Percentiles rank a stretch among this genome's conserved stretches.
phyloP scores from a whole-genome alignment of 2,113 vertebrate species.

The Pelobates fuscus region DNA sequence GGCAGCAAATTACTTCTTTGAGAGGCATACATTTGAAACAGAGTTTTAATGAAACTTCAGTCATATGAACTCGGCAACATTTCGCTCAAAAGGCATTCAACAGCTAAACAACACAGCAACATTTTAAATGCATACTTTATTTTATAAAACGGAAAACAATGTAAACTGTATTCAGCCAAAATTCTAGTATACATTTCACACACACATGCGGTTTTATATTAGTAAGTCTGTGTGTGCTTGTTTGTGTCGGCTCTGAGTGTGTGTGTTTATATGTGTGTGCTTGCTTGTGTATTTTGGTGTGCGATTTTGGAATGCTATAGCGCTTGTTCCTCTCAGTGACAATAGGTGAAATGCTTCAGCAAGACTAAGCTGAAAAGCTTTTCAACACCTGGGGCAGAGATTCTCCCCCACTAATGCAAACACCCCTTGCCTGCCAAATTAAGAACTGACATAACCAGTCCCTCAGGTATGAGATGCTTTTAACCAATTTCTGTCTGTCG shows the following conservation, averaged over 20 bases:
- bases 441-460: slow-evolving; percentile 49
- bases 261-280: slow-evolving; percentile 37
- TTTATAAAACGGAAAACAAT: no score
- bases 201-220: no score
- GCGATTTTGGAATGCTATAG: slow-evolving; percentile 45
- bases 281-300: slow-evolving; percentile 44
- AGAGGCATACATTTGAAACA: no score
- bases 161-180: no score
- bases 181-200: no score
- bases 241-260: slow-evolving; percentile 25
- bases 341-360: slow-evolving; percentile 48
- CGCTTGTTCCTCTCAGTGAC: slow-evolving; percentile 38
- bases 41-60: no score
- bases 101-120: no score
- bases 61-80: no score
- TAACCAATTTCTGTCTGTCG: slow-evolving; percentile 27
- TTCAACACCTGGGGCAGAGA: slow-evolving; percentile 45
- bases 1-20: no score
- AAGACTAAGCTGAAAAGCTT: slow-evolving; percentile 45
- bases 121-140: no score
- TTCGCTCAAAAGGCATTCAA: no score
- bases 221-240: slow-evolving; percentile 8
- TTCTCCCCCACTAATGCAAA: slow-evolving; percentile 44
- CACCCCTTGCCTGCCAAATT: slow-evolving; percentile 46
- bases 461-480: slow-evolving; percentile 35